A percentile compares a stretch with the other conserved stretches of the same genome.
Evolutionary conservation across 1,140 invertebrate species (phyloP).

Genomic region (Saccostrea echinata): DNA sequence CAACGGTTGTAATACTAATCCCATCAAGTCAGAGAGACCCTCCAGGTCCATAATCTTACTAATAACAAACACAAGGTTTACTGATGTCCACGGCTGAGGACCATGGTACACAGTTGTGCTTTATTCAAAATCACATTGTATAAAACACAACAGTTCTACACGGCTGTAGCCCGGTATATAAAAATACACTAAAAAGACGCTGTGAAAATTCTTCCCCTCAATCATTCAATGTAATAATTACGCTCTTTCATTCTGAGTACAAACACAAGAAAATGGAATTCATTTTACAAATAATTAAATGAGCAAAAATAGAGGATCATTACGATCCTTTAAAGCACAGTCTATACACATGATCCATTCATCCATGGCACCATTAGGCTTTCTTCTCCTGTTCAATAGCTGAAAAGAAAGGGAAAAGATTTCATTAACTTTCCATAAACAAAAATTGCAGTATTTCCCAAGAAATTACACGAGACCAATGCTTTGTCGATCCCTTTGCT

Average conservation of each 20-base stretch:
- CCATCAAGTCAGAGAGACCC: background rate
- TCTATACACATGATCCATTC: slow-evolving; percentile 24
- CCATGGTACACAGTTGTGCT: slow-evolving; percentile 1
- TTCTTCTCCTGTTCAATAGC: slow-evolving; percentile 60
- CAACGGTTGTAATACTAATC: background rate
- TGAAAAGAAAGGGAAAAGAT: slow-evolving; percentile 45
- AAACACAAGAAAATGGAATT: slow-evolving; percentile 26
- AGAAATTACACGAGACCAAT: background rate
- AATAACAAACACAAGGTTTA: background rate
- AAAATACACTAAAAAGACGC: slow-evolving; percentile 15
- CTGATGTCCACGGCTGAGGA: background rate
- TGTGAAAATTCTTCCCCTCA: background rate
- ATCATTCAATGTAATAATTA: background rate
- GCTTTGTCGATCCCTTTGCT: background rate
- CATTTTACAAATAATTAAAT: slow-evolving; percentile 33
- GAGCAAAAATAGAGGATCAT: slow-evolving; percentile 13
- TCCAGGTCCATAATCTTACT: background rate
- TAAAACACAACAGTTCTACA: background rate
- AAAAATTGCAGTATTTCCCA: background rate
- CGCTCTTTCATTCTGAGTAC: background rate
- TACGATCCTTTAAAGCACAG: slow-evolving; percentile 14
- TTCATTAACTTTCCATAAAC: background rate
- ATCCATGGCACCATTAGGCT: background rate
- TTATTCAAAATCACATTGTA: background rate
- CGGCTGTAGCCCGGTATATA: background rate